Evolutionary conservation across 2,797 vertebrate species (phyloP).

Genomic region (Paramormyrops hopkinsi): DNA sequence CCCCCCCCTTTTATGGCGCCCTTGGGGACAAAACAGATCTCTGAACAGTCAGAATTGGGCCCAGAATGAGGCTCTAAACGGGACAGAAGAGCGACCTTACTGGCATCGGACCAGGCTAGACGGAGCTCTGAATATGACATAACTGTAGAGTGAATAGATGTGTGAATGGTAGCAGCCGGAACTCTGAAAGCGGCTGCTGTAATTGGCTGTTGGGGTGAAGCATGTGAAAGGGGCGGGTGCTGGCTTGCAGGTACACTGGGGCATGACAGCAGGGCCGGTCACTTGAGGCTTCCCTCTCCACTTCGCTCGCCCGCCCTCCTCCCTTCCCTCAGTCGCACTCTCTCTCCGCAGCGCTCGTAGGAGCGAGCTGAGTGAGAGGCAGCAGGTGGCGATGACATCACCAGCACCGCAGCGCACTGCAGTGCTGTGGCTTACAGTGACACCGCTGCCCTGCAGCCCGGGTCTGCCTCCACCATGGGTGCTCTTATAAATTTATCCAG

Average conservation of each 20-base stretch:
- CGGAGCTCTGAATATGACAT: background rate
- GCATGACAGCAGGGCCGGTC: background rate
- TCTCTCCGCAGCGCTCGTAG: slow-evolving; percentile 71
- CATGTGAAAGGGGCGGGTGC: background rate
- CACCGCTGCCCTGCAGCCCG: slow-evolving; percentile 56
- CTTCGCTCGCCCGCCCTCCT: background rate
- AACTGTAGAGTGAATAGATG: background rate
- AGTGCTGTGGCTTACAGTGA: slow-evolving; percentile 75
- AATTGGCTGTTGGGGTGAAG: background rate
- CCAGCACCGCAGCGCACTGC: slow-evolving; percentile 86
- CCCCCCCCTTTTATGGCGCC: background rate
- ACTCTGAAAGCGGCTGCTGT: background rate
- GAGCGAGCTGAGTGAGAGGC: slow-evolving; percentile 58
- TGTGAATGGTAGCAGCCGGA: background rate
- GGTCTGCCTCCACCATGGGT: slow-evolving; percentile 12
- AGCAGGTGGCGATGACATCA: slow-evolving; percentile 71
- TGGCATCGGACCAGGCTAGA: background rate
- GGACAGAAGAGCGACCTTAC: background rate
- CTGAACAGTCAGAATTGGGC: background rate
- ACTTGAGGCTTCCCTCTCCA: background rate
- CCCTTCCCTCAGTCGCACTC: slow-evolving; percentile 48
- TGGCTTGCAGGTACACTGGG: background rate
- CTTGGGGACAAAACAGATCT: background rate
- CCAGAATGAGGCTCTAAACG: background rate
- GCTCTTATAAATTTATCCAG: background rate